Base-by-base conservation (phyloP, 2,113 vertebrate genomes). In the Mellivora capensis region DNA sequence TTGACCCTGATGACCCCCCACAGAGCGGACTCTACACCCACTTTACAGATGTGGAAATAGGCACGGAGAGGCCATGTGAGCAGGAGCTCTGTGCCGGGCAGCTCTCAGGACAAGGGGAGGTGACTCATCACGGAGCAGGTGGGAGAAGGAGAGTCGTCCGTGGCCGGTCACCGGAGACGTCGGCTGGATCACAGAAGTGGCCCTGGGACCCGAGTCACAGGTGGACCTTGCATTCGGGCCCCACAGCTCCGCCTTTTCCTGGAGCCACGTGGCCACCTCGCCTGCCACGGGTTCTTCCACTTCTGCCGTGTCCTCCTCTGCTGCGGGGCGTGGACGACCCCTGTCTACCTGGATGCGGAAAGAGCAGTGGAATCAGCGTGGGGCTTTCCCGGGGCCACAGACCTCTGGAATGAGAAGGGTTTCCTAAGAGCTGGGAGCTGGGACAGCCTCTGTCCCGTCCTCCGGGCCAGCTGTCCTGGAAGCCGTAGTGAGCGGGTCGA, bases 191-290 rank as follows among this genome's bases (percentile, higher is more conserved):
- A 67, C 15, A 91, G 42, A 23, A 44, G 9, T 2, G 64, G 74
- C 25, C 17, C 3, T 0, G 3, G 15, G 12, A n/a, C 61, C 15
- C 5, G 44, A 29, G 44, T 14, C 25, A 10, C 17, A 29, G 54
- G 23, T 2, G 49, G 44, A 18, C 7, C 52, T 39, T 3, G 4
- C 64, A 34, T 2, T 49, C 17, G 31, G 61, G 15, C 34, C 39
- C 20, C 17, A 2, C 29, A 37, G 1, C 29, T 34, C 29, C 4
- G n/a, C 4, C 4, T n/a, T 64, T 18, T 18, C 3, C 37, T 23
- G 21, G 6, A 6, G 84, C 61, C 10, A 31, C 14, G 0, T 3
- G 13, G 20, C 21, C 20, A 17, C 59, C 47, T 37, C 4, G 23
- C 44, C 82, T 9, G 31, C 57, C 49, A 1, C 1, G 10, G 5